Conservation (phyloP, 2,113 vertebrate species). For the Tautogolabrus adspersus region DNA sequence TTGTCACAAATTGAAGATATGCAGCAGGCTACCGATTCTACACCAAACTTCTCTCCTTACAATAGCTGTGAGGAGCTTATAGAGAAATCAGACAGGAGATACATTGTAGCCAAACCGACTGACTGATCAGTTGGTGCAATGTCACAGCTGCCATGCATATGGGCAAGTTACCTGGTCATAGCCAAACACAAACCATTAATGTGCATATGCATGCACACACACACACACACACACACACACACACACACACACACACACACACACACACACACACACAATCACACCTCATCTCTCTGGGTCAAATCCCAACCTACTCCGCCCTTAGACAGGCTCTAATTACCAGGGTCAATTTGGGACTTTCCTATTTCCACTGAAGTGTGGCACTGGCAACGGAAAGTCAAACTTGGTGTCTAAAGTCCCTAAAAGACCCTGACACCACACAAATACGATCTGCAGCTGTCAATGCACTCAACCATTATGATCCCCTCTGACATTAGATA, state of each 20-base stretch:
- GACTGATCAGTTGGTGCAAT: not conserved
- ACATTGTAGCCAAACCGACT: not conserved
- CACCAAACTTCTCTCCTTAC: not conserved
- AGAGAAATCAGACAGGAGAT: not conserved
- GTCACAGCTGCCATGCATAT: not conserved
- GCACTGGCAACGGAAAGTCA: slow-evolving; percentile 72
- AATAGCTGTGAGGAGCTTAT: not conserved
- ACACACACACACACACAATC: slow-evolving; percentile 12
- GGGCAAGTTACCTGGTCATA: slow-evolving; percentile 5
- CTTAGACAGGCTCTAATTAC: slow-evolving; percentile 68
- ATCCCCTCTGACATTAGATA: slow-evolving; percentile 7
- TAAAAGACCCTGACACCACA: slow-evolving; percentile 75
- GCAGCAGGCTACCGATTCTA: not conserved
- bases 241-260: slow-evolving; percentile 12
- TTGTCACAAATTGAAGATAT: not conserved
- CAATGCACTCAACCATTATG: slow-evolving; percentile 55
- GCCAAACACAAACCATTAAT: not conserved
- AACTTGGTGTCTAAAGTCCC: slow-evolving; percentile 82
- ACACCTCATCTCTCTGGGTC: slow-evolving; percentile 17
- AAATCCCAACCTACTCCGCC: slow-evolving; percentile 34
- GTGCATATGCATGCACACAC: not conserved
- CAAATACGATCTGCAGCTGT: slow-evolving; percentile 65
- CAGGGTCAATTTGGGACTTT: slow-evolving; percentile 87
- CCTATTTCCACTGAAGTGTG: slow-evolving; percentile 73
- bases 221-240: slow-evolving; percentile 17